Percentiles rank a stretch among this genome's conserved stretches.
phyloP scores from a whole-genome alignment of 2,888 invertebrate species.

The Syritta pipiens region DNA sequence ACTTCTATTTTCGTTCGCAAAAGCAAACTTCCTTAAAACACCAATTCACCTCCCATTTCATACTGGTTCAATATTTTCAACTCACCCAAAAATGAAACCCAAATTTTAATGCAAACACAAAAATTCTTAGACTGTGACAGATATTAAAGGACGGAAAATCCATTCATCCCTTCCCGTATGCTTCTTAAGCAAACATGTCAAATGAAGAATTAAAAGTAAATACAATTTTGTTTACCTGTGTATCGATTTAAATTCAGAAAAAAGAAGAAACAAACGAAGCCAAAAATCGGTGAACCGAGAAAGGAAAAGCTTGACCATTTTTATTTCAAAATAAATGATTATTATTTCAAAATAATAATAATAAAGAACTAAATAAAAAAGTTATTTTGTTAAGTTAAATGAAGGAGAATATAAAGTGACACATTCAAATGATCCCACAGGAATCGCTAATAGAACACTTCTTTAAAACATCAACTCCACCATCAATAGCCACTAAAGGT shows the following conservation, averaged over 20 bases:
- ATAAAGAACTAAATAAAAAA: not conserved
- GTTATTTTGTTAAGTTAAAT: not conserved
- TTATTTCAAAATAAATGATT: not conserved
- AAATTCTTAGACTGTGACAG: too few relatives aligned
- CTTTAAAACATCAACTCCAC: slow-evolving; percentile 24
- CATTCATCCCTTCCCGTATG: not conserved
- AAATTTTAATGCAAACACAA: not conserved
- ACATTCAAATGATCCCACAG: slow-evolving; percentile 49
- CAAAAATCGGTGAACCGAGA: not conserved
- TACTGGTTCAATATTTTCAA: too few relatives aligned
- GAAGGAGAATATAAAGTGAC: slow-evolving; percentile 34
- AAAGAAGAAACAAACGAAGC: not conserved
- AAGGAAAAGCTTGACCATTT: slow-evolving; percentile 33
- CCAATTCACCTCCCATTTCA: too few relatives aligned
- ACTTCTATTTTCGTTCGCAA: too few relatives aligned
- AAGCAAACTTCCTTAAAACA: too few relatives aligned
- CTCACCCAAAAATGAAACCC: not conserved
- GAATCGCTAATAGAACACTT: slow-evolving; percentile 25
- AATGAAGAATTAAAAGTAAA: slow-evolving; percentile 34
- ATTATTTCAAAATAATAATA: too few relatives aligned
- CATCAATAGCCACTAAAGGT: slow-evolving; percentile 46
- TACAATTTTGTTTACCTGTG: slow-evolving; percentile 7
- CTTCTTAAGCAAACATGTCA: slow-evolving; percentile 7
- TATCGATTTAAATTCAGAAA: slow-evolving; percentile 18
- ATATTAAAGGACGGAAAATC: too few relatives aligned